These are phyloP conservation scores for Mus spretus DNA, from an alignment of 2,797 vertebrate genomes.

Conservation along the genomic window DNA sequence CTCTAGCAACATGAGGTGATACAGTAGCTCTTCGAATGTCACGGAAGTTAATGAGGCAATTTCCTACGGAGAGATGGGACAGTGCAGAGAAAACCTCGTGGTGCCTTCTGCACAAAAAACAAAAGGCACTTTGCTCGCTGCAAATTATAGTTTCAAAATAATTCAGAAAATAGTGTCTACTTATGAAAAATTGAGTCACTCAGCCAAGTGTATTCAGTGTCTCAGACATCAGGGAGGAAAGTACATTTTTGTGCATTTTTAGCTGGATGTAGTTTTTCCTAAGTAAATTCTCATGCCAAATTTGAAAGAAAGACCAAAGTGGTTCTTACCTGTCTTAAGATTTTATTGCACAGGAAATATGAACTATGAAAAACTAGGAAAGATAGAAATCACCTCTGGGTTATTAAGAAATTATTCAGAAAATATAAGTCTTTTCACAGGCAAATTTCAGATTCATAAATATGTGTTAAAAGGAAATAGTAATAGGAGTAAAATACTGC, in stretches of 20 bases:
- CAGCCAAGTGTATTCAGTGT: background rate
- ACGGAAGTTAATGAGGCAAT: conserved; percentile 76
- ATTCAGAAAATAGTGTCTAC: conserved; percentile 39
- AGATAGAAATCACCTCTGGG: background rate
- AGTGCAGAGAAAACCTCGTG: conserved; percentile 4
- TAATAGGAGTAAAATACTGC: background rate
- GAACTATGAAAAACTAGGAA: background rate
- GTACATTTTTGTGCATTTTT: background rate
- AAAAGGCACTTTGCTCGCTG: conserved; percentile 11
- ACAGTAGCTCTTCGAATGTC: conserved; percentile 60
- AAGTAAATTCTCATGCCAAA: background rate
- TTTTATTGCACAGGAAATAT: background rate
- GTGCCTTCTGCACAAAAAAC: conserved; percentile 31
- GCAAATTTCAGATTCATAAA: background rate
- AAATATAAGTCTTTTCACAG: background rate
- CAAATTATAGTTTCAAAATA: conserved; percentile 54
- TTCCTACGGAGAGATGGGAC: conserved; percentile 56
- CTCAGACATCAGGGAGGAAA: background rate
- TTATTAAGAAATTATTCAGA: background rate
- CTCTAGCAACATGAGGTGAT: conserved; percentile 46
- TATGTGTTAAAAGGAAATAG: background rate
- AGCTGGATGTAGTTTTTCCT: background rate
- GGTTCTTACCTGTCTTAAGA: background rate
- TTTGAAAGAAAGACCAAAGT: background rate
- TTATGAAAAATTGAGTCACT: conserved; percentile 41